Evolutionary conservation across 1,140 invertebrate species (phyloP).

Genomic region (Trinorchestia longiramus): DNA sequence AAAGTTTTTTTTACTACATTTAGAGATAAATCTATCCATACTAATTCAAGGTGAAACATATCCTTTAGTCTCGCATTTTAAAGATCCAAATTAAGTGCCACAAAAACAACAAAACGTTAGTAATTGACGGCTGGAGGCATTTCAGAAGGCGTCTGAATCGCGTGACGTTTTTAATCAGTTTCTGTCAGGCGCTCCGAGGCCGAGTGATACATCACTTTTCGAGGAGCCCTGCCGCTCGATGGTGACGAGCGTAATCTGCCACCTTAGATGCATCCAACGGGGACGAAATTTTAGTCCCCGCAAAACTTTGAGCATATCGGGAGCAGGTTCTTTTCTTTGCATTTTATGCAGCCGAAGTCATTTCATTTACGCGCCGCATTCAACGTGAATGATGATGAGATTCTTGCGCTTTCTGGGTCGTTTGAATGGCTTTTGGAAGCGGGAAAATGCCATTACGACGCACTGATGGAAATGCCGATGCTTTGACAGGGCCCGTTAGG

Average conservation of each 20-base stretch:
- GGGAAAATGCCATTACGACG: constrained; percentile 22
- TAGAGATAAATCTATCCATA: too few species aligned
- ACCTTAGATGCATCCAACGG: constrained; percentile 7
- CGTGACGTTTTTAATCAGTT: constrained; percentile 23
- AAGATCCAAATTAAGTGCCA: background rate
- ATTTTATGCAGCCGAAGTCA: constrained; percentile 34
- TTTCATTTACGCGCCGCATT: constrained; percentile 31
- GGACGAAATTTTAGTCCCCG: background rate
- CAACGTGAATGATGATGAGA: constrained; percentile 44
- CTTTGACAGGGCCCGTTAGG: constrained; percentile 47
- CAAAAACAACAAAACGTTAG: background rate
- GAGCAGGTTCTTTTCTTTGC: constrained; percentile 25
- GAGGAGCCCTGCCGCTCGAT: background rate
- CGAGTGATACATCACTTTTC: constrained; percentile 42
- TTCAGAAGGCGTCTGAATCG: background rate
- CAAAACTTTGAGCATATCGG: background rate
- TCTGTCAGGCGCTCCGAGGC: background rate
- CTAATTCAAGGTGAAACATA: background rate
- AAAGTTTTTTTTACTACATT: background rate
- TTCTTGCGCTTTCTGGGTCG: constrained; percentile 39
- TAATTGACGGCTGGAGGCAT: constrained; percentile 1
- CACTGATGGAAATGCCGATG: constrained; percentile 31
- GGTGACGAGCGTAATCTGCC: constrained; percentile 22
- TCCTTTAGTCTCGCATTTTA: background rate
- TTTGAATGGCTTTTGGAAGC: constrained; percentile 40